Evolutionary conservation across 2,888 invertebrate genomes (phyloP).

Genomic region (Andrena bicolor): DNA sequence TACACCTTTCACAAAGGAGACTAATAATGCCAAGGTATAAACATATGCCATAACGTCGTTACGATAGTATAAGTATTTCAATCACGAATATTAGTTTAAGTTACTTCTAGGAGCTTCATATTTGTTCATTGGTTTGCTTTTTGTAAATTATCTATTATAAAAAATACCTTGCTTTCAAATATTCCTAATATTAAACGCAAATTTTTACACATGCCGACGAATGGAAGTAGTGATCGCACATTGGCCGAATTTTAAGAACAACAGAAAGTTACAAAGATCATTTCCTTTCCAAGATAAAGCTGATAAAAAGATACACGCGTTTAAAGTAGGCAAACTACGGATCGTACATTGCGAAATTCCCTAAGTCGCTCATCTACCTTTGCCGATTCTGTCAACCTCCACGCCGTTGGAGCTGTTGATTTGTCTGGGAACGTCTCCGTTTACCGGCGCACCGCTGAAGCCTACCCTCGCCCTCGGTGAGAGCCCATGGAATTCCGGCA

Average conservation of each 20-base stretch:
- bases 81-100: too few relatives aligned
- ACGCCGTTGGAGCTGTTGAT: conserved; percentile 23
- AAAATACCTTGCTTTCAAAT: too few relatives aligned
- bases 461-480: conserved; percentile 8
- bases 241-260: not conserved
- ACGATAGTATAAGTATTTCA: too few relatives aligned
- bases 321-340: not conserved
- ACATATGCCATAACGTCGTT: too few relatives aligned
- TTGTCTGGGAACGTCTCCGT: conserved; percentile 15
- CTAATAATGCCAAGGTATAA: too few relatives aligned
- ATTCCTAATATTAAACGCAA: too few relatives aligned
- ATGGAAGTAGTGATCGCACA: not conserved
- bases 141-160: not conserved
- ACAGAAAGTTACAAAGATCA: not conserved
- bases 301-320: not conserved
- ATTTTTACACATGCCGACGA: too few relatives aligned
- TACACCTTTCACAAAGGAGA: too few relatives aligned
- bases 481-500: conserved; percentile 39
- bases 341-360: not conserved
- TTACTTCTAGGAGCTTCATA: too few relatives aligned
- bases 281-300: not conserved
- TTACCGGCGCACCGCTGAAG: conserved; percentile 33
- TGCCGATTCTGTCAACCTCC: conserved; percentile 55
- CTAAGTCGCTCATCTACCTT: conserved; percentile 41
- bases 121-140: not conserved